These are phyloP conservation scores for Takifugu ocellatus DNA, from an alignment of 2,797 vertebrate species.

Conservation along the genomic window DNA sequence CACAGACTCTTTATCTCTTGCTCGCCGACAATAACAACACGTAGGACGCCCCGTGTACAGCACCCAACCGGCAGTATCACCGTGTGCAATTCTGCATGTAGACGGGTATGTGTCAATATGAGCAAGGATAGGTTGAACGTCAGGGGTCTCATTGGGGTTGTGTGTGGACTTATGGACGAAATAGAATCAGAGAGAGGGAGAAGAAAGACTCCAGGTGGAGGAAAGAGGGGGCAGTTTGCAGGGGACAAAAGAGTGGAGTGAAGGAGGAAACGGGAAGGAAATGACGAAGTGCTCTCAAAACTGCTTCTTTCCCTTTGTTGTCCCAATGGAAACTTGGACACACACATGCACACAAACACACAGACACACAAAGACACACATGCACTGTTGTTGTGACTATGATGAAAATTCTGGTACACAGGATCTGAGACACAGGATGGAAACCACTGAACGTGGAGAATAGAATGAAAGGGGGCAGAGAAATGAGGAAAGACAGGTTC, in stretches of 20 bases:
- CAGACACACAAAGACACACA: constrained; percentile 3
- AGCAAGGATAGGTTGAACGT: background rate
- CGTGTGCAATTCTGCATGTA: background rate
- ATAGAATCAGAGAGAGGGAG: constrained; percentile 7
- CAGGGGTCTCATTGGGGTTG: background rate
- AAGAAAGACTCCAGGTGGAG: constrained; percentile 53
- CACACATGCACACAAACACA: constrained; percentile 13
- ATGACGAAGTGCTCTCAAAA: constrained; percentile 64
- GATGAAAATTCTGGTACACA: constrained; percentile 45
- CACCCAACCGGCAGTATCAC: background rate
- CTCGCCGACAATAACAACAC: too few relatives aligned
- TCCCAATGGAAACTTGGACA: constrained; percentile 62
- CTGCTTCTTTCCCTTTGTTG: constrained; percentile 61
- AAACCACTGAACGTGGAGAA: constrained; percentile 22
- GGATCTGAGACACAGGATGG: constrained; percentile 52
- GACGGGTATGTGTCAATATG: background rate
- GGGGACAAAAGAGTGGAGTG: constrained; percentile 66
- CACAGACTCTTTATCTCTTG: background rate
- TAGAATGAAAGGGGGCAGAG: background rate
- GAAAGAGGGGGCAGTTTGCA: constrained; percentile 61
- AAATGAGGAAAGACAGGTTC: background rate
- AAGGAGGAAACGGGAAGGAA: constrained; percentile 78
- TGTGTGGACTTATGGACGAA: constrained; percentile 10
- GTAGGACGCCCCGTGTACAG: background rate
- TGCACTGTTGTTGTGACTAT: constrained; percentile 47